Evolutionary conservation across 2,888 invertebrate genomes (phyloP), one percentile per base, ranked within the genome.

Genomic region (Dione juno): DNA sequence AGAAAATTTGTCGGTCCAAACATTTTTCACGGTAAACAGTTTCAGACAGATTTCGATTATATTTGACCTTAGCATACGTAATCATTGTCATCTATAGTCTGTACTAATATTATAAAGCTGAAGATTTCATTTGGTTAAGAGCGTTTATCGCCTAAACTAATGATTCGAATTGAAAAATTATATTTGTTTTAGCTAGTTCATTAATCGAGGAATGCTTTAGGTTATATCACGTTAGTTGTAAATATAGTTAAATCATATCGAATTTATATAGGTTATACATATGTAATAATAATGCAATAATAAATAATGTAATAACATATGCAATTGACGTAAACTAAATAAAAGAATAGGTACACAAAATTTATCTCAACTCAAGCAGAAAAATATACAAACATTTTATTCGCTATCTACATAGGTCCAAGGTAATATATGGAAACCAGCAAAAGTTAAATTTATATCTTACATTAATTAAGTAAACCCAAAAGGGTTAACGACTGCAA

Each of bases 1-100:
- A 50, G 65, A 74, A 67, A 65, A 72, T 57, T 53, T 37, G 64
- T 40, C 65, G 61, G 67, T 69, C 67, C n/a, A 61, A 66, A 74
- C 35, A 70, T 61, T 67, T 73, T 73, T 64, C 70, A 70, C 70
- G 67, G 59, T 35, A 8, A 37, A 48, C 59, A 43, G 52, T 65
- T 70, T 61, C 65, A 61, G 40, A 70, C 65, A 61, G 40, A 70
- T 19, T 66, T 58, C 19, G 57, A 66, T 48, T 45, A 65, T 37
- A 43, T 35, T 59, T 66, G 67, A 67, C 64, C 67, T 52, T 69
- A 61, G 41, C 41, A 16, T 13, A 8, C 16, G n/a, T 28, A 48
- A 48, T 11, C 9, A n/a, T 57, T 11, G 11, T 19, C 0, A 48
- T 16, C n/a, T 28, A 28, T 28, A 28, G 28, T 28, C 28, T 28